Conservation (phyloP, 2,797 vertebrate genomes). For the Acropternis orthonyx region DNA sequence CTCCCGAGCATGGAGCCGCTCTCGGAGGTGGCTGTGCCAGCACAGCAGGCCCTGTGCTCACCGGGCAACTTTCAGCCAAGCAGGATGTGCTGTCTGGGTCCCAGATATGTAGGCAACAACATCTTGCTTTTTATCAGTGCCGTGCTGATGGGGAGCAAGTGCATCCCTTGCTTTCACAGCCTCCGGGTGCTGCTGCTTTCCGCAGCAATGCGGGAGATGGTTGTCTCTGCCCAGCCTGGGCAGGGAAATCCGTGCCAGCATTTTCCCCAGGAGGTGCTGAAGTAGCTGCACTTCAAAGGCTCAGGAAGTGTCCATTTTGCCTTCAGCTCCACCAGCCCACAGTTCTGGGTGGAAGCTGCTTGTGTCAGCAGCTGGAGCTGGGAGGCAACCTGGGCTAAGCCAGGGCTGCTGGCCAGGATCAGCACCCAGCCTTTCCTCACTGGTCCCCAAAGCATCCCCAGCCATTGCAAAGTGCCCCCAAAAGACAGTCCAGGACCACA, state of each 20-base stretch:
- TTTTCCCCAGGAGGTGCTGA: neutral
- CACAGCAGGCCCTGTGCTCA: neutral
- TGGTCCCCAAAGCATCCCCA: neutral
- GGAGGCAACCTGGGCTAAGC: neutral
- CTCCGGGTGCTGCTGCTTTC: neutral
- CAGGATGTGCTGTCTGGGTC: neutral
- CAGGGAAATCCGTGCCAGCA: neutral
- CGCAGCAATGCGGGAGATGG: neutral
- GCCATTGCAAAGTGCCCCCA: rapidly evolving
- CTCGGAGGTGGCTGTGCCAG: neutral
- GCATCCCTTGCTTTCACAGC: neutral
- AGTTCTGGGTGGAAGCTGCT: slow-evolving; percentile 11
- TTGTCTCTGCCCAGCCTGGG: neutral
- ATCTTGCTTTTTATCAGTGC: neutral
- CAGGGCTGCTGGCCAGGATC: neutral
- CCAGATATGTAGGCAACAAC: neutral
- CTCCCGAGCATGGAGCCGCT: neutral
- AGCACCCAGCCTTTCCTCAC: neutral
- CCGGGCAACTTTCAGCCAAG: neutral
- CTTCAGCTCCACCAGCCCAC: slow-evolving; percentile 43
- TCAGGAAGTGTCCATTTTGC: slow-evolving; percentile 27
- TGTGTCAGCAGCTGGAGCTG: slow-evolving; percentile 46
- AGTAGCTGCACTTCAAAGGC: slow-evolving; percentile 60
- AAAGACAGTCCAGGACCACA: rapidly evolving
- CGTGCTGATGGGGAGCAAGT: neutral